Conservation (phyloP, 2,113 vertebrate species). For the Phocoena sinus region DNA sequence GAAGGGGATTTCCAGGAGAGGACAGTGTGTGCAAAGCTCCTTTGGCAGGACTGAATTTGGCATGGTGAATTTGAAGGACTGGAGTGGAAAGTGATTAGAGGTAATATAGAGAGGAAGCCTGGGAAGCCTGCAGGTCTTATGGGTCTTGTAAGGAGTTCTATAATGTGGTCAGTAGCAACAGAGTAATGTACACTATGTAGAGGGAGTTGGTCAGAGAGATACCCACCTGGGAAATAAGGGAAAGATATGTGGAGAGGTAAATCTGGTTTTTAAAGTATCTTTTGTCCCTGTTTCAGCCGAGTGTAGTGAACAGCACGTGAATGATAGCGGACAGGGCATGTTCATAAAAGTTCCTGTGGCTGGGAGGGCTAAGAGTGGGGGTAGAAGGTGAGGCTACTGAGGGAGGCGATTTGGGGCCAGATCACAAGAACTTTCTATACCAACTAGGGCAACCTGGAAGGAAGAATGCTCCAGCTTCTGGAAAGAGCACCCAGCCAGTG, state of each 20-base stretch:
- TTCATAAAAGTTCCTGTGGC: not conserved
- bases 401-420: not conserved
- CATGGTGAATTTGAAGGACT: not conserved
- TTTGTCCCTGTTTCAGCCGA: not conserved
- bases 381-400: not conserved
- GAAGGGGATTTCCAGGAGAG: not conserved
- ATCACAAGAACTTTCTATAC: not conserved
- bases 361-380: not conserved
- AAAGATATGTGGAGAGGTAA: not conserved
- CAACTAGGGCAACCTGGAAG: not conserved
- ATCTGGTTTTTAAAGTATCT: not conserved
- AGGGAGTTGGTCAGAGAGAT: not conserved
- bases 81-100: not conserved
- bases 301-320: not conserved
- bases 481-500: not conserved
- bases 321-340: not conserved
- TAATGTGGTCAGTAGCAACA: not conserved
- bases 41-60: not conserved
- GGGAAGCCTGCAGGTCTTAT: not conserved
- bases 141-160: not conserved
- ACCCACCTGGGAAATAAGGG: not conserved
- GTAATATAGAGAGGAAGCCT: not conserved
- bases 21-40: not conserved
- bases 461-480: not conserved
- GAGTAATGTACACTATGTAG: not conserved